Evolutionary conservation across 1,140 invertebrate species (phyloP), one percentile per base, ranked within the genome.

Genomic region (Triops longicaudatus): DNA sequence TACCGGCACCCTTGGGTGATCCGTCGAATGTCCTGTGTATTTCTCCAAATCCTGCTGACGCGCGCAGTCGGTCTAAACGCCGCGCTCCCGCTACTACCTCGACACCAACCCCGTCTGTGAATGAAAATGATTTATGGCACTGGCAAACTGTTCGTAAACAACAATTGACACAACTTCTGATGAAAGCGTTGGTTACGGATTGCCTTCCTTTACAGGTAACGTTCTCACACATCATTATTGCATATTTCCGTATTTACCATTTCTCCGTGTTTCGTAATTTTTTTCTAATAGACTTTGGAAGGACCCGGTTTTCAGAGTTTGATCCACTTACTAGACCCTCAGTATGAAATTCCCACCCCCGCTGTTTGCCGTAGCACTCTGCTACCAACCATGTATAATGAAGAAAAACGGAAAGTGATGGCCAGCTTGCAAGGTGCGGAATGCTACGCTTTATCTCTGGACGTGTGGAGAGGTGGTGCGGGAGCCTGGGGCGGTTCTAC

Each of bases 141-240:
- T 78, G 74, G 78, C 78, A 78, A 37, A 76, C 26, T 31, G 63
- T 50, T 17, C 72, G 43, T 26, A 78, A 78, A 42, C 77, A 78
- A 71, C 74, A 78, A 31, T 44, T 78, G 27, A 76, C 44, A n/a
- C 71, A 31, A 37, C 75, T 72, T 6, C 73, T 78, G 17, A 76
- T 74, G 3, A 78, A 42, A 43, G 28, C 78, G 2, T 73, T 78
- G 14, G 75, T 78, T 14, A 78, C 75, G n/a, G 78, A 78, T 43
- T 78, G 78, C 26, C 73, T 78, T 6, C 78, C 78, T 9, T 17
- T 63, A 22, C 50, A 63, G 50, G 50, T 63, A 63, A 63, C 22
- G n/a, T 63, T 63, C 50, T 17, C 22, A 0, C 31, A 37, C 2
- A 37, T 37, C 2, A 37, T 37, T 37, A 37, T 4, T 4, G 7